Percentiles rank a stretch among this genome's conserved stretches.
Evolutionary conservation across 2,888 invertebrate genomes (phyloP).

Genomic region (Alloplasta piceator): DNA sequence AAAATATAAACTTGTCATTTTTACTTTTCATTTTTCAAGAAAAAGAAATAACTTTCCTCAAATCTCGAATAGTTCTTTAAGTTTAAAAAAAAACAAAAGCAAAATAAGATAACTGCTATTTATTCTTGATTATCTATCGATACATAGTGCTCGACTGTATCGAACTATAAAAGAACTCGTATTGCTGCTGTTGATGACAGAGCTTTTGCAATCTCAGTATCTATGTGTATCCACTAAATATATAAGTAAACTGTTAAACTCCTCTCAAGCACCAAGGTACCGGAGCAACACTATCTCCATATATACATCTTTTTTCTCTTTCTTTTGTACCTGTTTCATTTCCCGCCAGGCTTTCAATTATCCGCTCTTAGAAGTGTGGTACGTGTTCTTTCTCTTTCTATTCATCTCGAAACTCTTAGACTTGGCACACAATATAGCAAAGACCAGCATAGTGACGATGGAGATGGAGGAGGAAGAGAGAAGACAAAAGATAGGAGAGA

Average conservation of each 20-base stretch:
- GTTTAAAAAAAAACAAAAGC: no score
- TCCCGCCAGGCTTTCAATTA: constrained; percentile 63
- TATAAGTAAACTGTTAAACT: constrained; percentile 35
- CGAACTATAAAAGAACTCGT: background rate
- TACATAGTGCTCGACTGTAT: no score
- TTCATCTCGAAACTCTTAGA: constrained; percentile 23
- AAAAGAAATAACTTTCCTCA: no score
- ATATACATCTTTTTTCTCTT: constrained; percentile 1
- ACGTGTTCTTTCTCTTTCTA: constrained; percentile 28
- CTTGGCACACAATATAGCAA: constrained; percentile 32
- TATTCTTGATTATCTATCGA: no score
- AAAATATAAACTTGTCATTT: no score
- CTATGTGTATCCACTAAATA: background rate
- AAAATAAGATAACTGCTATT: no score
- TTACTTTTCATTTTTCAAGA: no score
- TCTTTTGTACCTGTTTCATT: background rate
- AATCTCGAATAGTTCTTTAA: no score
- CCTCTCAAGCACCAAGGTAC: constrained; percentile 23
- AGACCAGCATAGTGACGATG: constrained; percentile 19
- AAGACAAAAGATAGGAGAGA: constrained; percentile 18
- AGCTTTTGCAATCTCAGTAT: constrained; percentile 8
- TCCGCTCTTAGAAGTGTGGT: constrained; percentile 56
- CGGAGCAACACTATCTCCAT: constrained; percentile 35
- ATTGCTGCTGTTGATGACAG: constrained; percentile 1
- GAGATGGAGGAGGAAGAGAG: constrained; percentile 25